Conservation (phyloP, 1,140 invertebrate species). For the Drosophila bipectinata region DNA sequence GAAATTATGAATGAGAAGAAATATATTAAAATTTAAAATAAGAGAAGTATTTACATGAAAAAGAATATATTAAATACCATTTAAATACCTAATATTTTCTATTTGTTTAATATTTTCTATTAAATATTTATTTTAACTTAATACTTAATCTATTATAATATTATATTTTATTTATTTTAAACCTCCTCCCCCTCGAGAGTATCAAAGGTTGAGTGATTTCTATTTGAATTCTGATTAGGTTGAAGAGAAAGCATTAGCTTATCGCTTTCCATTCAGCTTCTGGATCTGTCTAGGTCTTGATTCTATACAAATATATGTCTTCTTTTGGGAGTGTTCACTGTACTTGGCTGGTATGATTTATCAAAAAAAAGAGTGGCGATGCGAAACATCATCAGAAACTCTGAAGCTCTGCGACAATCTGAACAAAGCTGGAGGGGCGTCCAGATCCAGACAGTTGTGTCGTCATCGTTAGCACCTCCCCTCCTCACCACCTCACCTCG, state of each 20-base stretch:
- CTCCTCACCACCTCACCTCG: constrained; percentile 17
- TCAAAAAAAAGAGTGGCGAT: constrained; percentile 31
- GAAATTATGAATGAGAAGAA: too few species aligned
- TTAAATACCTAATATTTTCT: too few species aligned
- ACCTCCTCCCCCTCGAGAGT: not conserved
- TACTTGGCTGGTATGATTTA: constrained; percentile 39
- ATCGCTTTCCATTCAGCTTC: constrained; percentile 15
- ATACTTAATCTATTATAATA: not conserved
- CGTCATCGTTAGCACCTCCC: constrained; percentile 40
- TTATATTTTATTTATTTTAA: not conserved
- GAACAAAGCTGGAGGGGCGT: too few species aligned
- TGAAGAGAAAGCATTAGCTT: constrained; percentile 4
- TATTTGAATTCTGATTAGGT: constrained; percentile 60
- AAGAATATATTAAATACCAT: too few species aligned
- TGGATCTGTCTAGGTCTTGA: not conserved
- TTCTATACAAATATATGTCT: too few species aligned
- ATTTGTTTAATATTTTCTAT: too few species aligned
- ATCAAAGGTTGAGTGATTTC: constrained; percentile 21
- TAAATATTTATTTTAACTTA: not conserved
- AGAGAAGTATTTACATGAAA: too few species aligned
- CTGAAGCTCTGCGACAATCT: not conserved
- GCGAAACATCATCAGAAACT: constrained; percentile 8
- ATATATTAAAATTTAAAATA: too few species aligned
- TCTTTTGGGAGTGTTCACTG: constrained; percentile 16
- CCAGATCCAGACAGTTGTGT: constrained; percentile 10